phyloP scores from a whole-genome alignment of 2,797 vertebrate species.

The Molossus alvarezi region DNA sequence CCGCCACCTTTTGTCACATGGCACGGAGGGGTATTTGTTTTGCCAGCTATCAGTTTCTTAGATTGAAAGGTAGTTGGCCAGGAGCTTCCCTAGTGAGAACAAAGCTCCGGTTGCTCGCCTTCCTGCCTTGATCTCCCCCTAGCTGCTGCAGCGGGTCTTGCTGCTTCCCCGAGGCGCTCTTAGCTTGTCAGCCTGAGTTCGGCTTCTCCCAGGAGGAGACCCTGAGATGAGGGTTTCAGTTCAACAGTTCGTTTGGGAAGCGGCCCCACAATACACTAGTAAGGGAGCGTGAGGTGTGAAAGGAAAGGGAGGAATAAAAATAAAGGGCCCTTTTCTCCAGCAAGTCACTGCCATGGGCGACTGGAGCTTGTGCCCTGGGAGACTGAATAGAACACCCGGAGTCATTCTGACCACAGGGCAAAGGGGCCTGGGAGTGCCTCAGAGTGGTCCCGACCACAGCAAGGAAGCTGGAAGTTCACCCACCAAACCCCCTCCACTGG shows the following conservation, averaged over 20 bases:
- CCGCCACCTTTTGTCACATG: background rate
- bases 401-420: fast-evolving
- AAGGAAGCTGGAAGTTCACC: background rate
- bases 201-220: background rate
- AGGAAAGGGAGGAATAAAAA: background rate
- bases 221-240: background rate
- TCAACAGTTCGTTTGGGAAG: background rate
- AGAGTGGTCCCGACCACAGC: background rate
- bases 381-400: background rate
- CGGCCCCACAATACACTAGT: background rate
- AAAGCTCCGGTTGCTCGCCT: background rate
- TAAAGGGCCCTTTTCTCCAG: background rate
- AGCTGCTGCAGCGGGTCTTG: fast-evolving
- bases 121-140: background rate
- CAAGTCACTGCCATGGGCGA: background rate
- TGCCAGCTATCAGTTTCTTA: background rate
- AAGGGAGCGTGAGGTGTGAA: background rate
- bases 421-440: background rate
- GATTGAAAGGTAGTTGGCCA: background rate
- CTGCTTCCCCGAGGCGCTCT: background rate
- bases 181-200: background rate
- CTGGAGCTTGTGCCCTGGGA: background rate
- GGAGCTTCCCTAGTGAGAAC: background rate
- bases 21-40: background rate
- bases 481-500: background rate